Conservation (phyloP, 2,113 vertebrate species). For the Myrmecophaga tridactyla region DNA sequence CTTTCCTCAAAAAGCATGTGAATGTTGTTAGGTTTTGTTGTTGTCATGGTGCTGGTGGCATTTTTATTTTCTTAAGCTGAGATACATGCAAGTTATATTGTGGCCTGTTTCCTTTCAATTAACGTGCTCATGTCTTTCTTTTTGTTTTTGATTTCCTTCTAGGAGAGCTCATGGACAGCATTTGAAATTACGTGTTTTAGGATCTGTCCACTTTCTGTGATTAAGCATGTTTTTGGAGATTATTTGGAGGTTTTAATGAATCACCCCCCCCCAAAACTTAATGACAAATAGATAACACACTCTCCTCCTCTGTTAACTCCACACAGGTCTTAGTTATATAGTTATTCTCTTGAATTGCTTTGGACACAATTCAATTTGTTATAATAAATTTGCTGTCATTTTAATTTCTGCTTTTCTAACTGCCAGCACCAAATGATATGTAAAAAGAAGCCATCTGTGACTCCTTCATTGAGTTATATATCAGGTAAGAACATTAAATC, state of each 20-base stretch:
- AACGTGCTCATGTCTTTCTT: not conserved
- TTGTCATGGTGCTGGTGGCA: not conserved
- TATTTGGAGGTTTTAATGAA: not conserved
- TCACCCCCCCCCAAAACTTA: not conserved
- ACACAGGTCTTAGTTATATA: not conserved
- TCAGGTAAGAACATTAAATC: not conserved
- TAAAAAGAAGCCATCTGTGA: not conserved
- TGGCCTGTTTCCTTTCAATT: not conserved
- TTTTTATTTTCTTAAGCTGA: not conserved
- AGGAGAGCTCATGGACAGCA: not conserved
- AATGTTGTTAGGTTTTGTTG: not conserved
- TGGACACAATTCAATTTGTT: not conserved
- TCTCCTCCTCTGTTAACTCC: not conserved
- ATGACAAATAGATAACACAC: not conserved
- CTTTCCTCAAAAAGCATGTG: not conserved
- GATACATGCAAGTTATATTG: not conserved
- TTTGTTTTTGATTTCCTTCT: not conserved
- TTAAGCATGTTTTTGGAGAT: not conserved
- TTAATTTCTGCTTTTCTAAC: not conserved
- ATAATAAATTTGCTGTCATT: not conserved
- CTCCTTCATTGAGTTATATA: not conserved
- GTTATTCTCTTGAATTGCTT: not conserved
- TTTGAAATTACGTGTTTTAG: not conserved
- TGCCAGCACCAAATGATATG: not conserved
- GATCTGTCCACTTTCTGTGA: not conserved